Evolutionary conservation across 2,888 invertebrate species (phyloP), one percentile per base, ranked within the genome.

Genomic region (Rhagonycha fulva): DNA sequence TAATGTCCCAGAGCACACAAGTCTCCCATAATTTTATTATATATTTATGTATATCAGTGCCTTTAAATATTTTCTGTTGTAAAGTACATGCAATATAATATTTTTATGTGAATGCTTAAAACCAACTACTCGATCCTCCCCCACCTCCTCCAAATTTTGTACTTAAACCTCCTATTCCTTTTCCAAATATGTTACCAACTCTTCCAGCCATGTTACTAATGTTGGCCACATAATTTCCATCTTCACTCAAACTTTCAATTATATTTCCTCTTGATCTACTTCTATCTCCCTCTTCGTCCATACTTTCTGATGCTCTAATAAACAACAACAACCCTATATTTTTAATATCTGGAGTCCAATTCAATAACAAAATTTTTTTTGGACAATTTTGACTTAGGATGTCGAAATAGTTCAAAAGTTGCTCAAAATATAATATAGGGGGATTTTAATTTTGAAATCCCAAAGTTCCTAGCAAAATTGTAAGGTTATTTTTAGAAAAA

Each of bases 101-200:
- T 61, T 70, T 67, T 67, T 72, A 30, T 23, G 68, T 69, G 19
- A 68, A 67, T 66, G 67, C 19, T 61, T 93, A 95, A 90, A 96
- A 95, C 95, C 95, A 95, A 88, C 94, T 94, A 80, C 95, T 94
- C 75, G 92, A 91, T 80, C 95, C 94, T 82, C 95, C 94, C 80
- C 96, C 96, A 81, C 95, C 94, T 82, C 95, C 94, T 80, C 96
- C 96, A 81, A 96, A 91, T 89, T 96, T 96, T 83, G 95, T 95
- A 85, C 96, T 95, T 84, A 97, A 91, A 85, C 96, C 96, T 81
- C 96, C 96, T 84, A 97, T 94, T 82, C 96, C 95, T 86, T 96
- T 95, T 71, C 96, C 96, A 84, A 96, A 94, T 87, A 96, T 94
- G 89, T 95, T 96, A 83, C 96, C 96, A 84, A 97, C 94, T 89